A percentile compares a stretch with the other conserved stretches of the same genome.
These are phyloP conservation scores for Drosophila pectinifera DNA, from an alignment of 1,140 invertebrate species.

Conservation along the genomic window DNA sequence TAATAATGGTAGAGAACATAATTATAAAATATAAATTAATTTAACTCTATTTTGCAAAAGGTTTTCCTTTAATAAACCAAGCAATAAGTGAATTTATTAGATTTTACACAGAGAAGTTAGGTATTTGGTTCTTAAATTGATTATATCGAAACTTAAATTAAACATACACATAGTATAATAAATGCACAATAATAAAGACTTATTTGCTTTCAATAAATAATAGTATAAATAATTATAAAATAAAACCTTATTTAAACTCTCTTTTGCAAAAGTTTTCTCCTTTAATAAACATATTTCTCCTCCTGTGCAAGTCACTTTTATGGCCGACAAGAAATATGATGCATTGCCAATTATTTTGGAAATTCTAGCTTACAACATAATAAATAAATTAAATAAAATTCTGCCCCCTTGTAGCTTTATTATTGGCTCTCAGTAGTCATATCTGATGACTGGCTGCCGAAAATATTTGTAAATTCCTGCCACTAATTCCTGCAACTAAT, in stretches of 20 bases:
- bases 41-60: no score
- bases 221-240: no score
- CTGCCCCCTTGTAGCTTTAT: neutral
- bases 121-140: neutral
- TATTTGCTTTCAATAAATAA: no score
- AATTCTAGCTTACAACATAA: constrained; percentile 8
- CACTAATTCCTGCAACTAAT: constrained; percentile 2
- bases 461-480: constrained; percentile 15
- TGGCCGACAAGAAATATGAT: neutral
- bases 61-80: neutral
- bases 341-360: constrained; percentile 2
- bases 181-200: neutral
- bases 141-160: no score
- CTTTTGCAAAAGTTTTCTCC: no score
- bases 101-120: neutral
- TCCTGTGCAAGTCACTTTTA: no score
- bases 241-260: no score
- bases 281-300: neutral
- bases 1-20: no score
- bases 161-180: no score
- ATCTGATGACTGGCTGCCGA: constrained; percentile 1
- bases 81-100: neutral
- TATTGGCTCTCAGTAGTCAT: neutral
- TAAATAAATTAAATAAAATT: neutral
- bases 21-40: no score